A percentile compares a stretch with the other conserved stretches of the same genome.
phyloP scores from a whole-genome alignment of 2,888 invertebrate species.

The Loripinus fragilis region DNA sequence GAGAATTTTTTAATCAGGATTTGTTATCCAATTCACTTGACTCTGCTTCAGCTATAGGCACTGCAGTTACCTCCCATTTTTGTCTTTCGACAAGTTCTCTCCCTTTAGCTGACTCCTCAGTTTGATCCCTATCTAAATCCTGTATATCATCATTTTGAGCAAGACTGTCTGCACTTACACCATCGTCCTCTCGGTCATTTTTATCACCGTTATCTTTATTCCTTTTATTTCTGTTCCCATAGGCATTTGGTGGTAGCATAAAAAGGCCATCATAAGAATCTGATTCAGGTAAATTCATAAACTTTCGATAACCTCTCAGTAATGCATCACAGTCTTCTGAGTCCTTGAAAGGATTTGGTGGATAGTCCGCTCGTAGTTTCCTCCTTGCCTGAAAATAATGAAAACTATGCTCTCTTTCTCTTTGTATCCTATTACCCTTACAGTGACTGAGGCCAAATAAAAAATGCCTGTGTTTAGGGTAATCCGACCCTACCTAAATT shows the following conservation, averaged over 20 bases:
- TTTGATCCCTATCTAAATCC: background rate
- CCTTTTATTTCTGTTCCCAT: conserved; percentile 56
- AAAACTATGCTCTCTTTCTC: too few relatives aligned
- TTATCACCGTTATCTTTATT: conserved; percentile 3
- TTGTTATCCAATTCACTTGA: background rate
- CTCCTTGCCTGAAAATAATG: conserved; percentile 88
- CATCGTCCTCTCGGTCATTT: background rate
- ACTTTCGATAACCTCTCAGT: conserved; percentile 90
- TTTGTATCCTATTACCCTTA: too few relatives aligned
- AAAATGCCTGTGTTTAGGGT: too few relatives aligned
- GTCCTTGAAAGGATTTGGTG: conserved; percentile 89
- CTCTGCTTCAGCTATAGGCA: background rate
- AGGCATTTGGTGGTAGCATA: conserved; percentile 76
- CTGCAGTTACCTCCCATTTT: conserved; percentile 11
- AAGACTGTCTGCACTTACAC: background rate
- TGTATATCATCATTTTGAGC: background rate
- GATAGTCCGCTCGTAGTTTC: conserved; percentile 92
- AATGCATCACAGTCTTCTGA: conserved; percentile 91
- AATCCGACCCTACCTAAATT: too few relatives aligned
- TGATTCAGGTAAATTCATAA: conserved; percentile 70
- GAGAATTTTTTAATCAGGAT: conserved; percentile 5
- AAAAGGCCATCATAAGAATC: conserved; percentile 67
- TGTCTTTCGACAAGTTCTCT: conserved; percentile 6
- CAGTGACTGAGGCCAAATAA: too few relatives aligned
- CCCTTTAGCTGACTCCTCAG: background rate